Base-by-base conservation (phyloP, 1,140 invertebrate species). In the Orius laevigatus region DNA sequence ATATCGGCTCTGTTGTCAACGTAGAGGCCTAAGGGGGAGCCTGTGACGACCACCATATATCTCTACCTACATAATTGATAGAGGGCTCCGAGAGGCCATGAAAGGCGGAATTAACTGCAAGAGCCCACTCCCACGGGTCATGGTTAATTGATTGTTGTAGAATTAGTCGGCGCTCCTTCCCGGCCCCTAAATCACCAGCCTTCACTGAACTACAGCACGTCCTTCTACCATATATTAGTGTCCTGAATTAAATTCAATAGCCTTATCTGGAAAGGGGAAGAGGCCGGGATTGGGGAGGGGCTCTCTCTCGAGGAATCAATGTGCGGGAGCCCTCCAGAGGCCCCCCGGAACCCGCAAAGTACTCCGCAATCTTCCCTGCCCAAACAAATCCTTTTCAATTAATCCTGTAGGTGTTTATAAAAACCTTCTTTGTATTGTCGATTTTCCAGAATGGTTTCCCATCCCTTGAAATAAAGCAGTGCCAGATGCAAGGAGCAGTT, bases 101-200 rank as follows among this genome's bases (percentile, higher is more conserved):
- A 45, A 45, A 45, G 43, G 43, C 43, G 43, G 43, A 45, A 45
- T 45, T 45, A 45, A 45, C 43, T 45, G 43, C 43, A 45, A 45
- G 43, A 45, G 43, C 20, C 25, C 25, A n/a, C 25, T 18, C 18
- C 43, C 16, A 11, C 40, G 14, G 14, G 14, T 42, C 43, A 45
- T 45, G 43, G 43, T 45, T 45, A 45, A 45, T 45, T 45, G 43
- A 45, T 45, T 45, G 43, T 45, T 45, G 43, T 45, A 45, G 43
- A 45, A 45, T 45, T 45, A 45, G 43, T 45, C 43, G 19, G 20
- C 43, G n/a, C 25, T 45, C 43, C 43, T 45, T 45, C 25, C 43
- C 32, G n/a, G n/a, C 36, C 36, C n/a, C 43, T 45, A 45, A 45
- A 45, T 45, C 43, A 45, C 43, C 25, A 45, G 43, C 43, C 43